Conservation (phyloP, 2,113 vertebrate genomes). For the Phyllostomus hastatus region DNA sequence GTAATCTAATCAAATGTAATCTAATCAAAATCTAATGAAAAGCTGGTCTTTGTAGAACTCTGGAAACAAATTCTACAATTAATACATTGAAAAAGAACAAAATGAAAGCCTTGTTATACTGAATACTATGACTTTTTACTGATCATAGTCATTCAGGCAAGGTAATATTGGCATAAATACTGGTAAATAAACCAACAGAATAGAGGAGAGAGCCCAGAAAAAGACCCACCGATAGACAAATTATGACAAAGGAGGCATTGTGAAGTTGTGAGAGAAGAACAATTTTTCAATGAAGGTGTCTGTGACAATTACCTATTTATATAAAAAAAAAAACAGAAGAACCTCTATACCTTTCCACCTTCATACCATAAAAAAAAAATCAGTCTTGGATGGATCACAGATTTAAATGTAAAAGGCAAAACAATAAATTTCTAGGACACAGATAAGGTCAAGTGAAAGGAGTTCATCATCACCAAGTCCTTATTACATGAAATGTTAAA, state of each 20-base stretch:
- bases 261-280: neutral
- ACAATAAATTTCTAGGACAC: neutral
- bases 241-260: neutral
- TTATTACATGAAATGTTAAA: no score
- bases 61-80: neutral
- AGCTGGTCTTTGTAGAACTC: neutral
- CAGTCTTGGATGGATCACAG: neutral
- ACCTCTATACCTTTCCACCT: neutral
- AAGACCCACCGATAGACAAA: neutral
- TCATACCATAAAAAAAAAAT: neutral
- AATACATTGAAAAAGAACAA: neutral
- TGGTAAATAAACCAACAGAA: neutral
- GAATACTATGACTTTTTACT: neutral
- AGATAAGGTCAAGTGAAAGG: no score
- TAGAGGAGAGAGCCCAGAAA: neutral
- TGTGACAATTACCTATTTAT: neutral
- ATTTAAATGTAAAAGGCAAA: conserved; percentile 30
- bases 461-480: no score
- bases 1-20: neutral
- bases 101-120: neutral
- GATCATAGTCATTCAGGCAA: neutral
- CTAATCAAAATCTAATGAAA: neutral
- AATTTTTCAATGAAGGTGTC: neutral
- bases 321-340: neutral
- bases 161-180: neutral